Evolutionary conservation across 2,888 invertebrate genomes (phyloP).

Genomic region (Phania funesta): DNA sequence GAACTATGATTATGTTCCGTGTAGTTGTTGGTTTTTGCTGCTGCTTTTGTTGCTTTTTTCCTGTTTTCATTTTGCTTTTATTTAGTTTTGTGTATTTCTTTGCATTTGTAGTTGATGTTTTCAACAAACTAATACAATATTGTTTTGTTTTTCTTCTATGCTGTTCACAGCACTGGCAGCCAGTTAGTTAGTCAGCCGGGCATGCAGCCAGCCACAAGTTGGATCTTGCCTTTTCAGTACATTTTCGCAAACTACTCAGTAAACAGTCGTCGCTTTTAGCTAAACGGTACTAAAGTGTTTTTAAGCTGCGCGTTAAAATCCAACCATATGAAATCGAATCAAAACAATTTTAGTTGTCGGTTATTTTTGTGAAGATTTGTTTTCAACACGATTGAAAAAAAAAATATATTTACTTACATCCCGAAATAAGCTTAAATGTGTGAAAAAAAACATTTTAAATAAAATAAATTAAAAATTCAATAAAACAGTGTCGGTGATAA

Average conservation of each 20-base stretch:
- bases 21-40: slow-evolving; percentile 19
- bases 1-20: slow-evolving; percentile 10
- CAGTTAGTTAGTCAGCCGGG: slow-evolving; percentile 15
- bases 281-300: slow-evolving; percentile 59
- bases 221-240: slow-evolving; percentile 60
- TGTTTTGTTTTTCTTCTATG: slow-evolving; percentile 24
- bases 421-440: too few relatives aligned
- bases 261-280: slow-evolving; percentile 45
- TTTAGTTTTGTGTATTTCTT: slow-evolving; percentile 29
- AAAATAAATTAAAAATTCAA: too few relatives aligned
- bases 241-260: slow-evolving; percentile 55
- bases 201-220: slow-evolving; percentile 63
- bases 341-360: slow-evolving; percentile 4
- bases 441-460: too few relatives aligned
- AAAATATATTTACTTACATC: too few relatives aligned
- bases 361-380: not conserved
- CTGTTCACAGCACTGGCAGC: slow-evolving; percentile 41
- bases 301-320: slow-evolving; percentile 59
- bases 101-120: slow-evolving; percentile 34
- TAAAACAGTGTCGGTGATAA: too few relatives aligned
- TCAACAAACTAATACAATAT: slow-evolving; percentile 55
- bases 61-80: not conserved
- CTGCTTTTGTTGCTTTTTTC: slow-evolving; percentile 10
- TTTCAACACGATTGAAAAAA: not conserved
- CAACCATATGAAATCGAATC: slow-evolving; percentile 18